A percentile compares a stretch with the other conserved stretches of the same genome.
Conservation (phyloP, 2,888 invertebrate genomes). For the Lithophane ornitopus region DNA sequence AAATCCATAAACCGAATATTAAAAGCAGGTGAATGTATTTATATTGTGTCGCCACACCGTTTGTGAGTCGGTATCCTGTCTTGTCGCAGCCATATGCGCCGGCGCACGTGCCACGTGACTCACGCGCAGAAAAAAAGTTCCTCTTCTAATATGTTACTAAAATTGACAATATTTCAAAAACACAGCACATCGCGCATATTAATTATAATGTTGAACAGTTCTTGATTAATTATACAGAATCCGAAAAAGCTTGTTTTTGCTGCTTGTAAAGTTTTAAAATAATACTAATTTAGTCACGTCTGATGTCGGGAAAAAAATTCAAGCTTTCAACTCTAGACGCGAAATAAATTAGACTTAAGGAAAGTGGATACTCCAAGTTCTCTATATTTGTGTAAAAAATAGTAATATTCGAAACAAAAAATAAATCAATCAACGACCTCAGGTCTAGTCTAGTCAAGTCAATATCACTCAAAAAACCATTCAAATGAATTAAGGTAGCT, state of each 20-base stretch:
- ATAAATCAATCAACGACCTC: constrained; percentile 53
- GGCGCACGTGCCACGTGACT: constrained; percentile 75
- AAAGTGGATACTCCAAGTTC: constrained; percentile 32
- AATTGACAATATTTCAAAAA: constrained; percentile 65
- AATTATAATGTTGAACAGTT: constrained; percentile 60
- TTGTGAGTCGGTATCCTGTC: constrained; percentile 57
- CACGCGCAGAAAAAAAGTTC: constrained; percentile 63
- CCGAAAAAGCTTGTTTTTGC: constrained; percentile 55
- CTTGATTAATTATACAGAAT: constrained; percentile 68
- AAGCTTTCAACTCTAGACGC: constrained; percentile 44
- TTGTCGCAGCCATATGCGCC: constrained; percentile 64
- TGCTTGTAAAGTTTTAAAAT: constrained; percentile 56
- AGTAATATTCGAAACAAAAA: constrained; percentile 39
- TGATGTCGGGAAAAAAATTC: constrained; percentile 33
- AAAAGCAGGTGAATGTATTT: constrained; percentile 59
- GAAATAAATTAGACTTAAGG: constrained; percentile 46
- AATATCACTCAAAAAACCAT: constrained; percentile 30
- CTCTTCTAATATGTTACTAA: constrained; percentile 34
- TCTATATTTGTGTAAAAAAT: constrained; percentile 20
- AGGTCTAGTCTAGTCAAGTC: constrained; percentile 14
- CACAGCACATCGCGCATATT: constrained; percentile 66
- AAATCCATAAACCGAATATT: constrained; percentile 41
- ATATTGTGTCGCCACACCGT: constrained; percentile 41
- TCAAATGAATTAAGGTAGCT: constrained; percentile 35
- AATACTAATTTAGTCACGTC: constrained; percentile 52